A percentile compares a stretch with the other conserved stretches of the same genome.
Conservation (phyloP, 2,888 invertebrate species). For the Laothoe populi region DNA sequence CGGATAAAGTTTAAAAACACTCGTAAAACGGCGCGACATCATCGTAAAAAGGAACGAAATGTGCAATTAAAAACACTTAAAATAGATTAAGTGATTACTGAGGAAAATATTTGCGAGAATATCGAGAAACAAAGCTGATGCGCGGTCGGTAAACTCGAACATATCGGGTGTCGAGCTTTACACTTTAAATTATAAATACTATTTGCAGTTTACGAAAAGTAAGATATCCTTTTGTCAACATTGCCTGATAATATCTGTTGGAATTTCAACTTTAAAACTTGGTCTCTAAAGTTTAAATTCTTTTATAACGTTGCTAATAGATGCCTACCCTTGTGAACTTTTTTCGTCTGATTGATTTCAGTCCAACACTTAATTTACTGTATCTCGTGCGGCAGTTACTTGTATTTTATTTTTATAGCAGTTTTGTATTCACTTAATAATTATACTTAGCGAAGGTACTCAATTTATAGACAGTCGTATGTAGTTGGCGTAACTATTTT, state of each 20-base stretch:
- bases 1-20: constrained; percentile 46
- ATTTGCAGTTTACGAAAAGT: constrained; percentile 13
- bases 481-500: not conserved
- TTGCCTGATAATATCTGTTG: constrained; percentile 30
- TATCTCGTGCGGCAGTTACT: constrained; percentile 45
- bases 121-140: constrained; percentile 44
- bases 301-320: constrained; percentile 2
- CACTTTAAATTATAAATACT: constrained; percentile 19
- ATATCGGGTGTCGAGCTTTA: constrained; percentile 1
- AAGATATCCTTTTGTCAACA: constrained; percentile 19
- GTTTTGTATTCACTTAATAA: constrained; percentile 43
- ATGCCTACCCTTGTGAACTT: constrained; percentile 37
- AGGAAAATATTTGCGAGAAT: constrained; percentile 47
- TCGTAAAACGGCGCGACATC: constrained; percentile 55
- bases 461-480: constrained; percentile 30
- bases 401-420: constrained; percentile 37
- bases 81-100: constrained; percentile 71
- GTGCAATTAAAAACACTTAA: constrained; percentile 70
- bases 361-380: constrained; percentile 46
- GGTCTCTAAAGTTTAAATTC: not conserved
- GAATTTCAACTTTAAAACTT: constrained; percentile 12
- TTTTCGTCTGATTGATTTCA: constrained; percentile 56
- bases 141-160: constrained; percentile 44
- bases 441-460: constrained; percentile 56
- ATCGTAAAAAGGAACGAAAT: constrained; percentile 57